Base-by-base conservation (phyloP, 2,797 vertebrate genomes). In the Amphiprion clarkii region DNA sequence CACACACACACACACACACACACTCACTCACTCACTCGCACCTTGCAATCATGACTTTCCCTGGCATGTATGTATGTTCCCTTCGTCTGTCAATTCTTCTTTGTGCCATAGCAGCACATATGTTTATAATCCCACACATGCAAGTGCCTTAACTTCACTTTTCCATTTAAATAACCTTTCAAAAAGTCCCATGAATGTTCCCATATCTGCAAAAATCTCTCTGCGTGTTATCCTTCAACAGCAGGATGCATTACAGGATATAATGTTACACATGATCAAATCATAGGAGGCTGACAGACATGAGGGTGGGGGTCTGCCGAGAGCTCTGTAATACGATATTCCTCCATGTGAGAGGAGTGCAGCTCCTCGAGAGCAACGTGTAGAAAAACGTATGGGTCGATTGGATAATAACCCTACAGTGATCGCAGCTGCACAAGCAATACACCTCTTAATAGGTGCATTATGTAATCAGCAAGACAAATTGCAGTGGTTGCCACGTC, bases 251-350 rank as follows among this genome's bases (percentile, higher is more conserved):
- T 23, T 79, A 49, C 83, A 44, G 68, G 59, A 53, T 88, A 76
- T 91, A 76, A 74, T 71, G 83, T 92, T 89, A 84, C 92, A 88
- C 68, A 49, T 89, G 80, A 93, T 91, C 86, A 78, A 89, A 93
- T 93, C 87, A 89, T 78, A 23, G 42, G 59, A 54, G 69, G 56
- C 51, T 62, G 73, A 74, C 67, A 69, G 85, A 79, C 67, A 75
- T 64, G 73, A 54, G 74, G 78, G 82, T 77, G 89, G 85, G 81
- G 83, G 86, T 82, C 81, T 65, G 70, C 67, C 65, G 72, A n/a
- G 66, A 77, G 88, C 79, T 36, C 58, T 81, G 93, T 88, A 91
- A 94, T 71, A 75, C 87, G 92, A 94, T 89, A 87, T 81, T 31
- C 36, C 70, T 84, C 44, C 52, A 74, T 74, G 70, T 78, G 68